These are phyloP conservation scores for Vulpes ferrilata DNA, from an alignment of 2,113 vertebrate genomes.

Conservation along the genomic window DNA sequence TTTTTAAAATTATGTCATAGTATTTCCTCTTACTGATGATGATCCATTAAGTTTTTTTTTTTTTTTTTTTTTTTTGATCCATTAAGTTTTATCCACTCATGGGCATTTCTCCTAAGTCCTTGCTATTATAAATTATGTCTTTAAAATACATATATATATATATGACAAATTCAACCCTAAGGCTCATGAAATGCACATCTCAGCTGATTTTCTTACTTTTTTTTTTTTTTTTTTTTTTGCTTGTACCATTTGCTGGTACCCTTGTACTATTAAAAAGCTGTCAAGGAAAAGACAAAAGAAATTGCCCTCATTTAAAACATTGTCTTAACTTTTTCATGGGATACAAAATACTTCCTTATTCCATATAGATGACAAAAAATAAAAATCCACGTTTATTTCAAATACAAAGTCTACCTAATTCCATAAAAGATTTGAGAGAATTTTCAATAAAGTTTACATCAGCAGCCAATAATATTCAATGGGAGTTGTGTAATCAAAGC, in stretches of 20 bases:
- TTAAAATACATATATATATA: background rate
- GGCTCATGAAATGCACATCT: background rate
- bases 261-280: background rate
- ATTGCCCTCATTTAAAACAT: background rate
- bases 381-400: constrained; percentile 38
- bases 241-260: background rate
- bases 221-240: background rate
- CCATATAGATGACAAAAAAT: constrained; percentile 17
- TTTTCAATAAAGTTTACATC: background rate
- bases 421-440: background rate
- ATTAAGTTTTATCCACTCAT: background rate
- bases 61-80: too few species aligned
- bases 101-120: background rate
- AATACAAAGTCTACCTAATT: constrained; percentile 17
- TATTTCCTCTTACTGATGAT: constrained; percentile 29
- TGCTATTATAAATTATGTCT: constrained; percentile 30
- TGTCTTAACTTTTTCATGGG: background rate
- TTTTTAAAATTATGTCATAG: background rate
- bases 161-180: background rate
- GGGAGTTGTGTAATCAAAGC: background rate
- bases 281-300: constrained; percentile 41
- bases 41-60: background rate
- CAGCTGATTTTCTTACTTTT: background rate
- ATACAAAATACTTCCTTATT: background rate
- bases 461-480: background rate